These are phyloP conservation scores for Calephelis nemesis DNA, from an alignment of 1,140 invertebrate genomes.

Conservation along the genomic window DNA sequence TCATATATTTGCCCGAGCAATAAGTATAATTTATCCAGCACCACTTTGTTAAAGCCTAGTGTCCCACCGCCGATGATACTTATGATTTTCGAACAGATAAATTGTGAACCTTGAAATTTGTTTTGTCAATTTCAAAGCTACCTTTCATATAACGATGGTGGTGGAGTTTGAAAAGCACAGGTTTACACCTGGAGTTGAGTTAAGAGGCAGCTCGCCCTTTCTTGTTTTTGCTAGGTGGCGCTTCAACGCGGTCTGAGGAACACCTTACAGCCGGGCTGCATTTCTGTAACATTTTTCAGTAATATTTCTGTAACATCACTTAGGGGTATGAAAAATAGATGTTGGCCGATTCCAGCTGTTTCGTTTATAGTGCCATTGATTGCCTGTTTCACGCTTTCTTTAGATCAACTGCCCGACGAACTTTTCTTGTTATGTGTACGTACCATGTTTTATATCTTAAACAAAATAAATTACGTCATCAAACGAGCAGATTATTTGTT, in stretches of 20 bases:
- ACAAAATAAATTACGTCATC: slow-evolving; percentile 18
- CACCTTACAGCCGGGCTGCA: slow-evolving; percentile 29
- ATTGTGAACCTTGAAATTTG: slow-evolving; percentile 33
- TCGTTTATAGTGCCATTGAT: slow-evolving; percentile 31
- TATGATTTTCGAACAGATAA: slow-evolving; percentile 21
- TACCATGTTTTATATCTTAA: slow-evolving; percentile 33
- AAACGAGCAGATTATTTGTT: slow-evolving; percentile 4
- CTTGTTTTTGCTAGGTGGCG: background rate
- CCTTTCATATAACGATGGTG: slow-evolving; percentile 20
- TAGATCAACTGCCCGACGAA: slow-evolving; percentile 24
- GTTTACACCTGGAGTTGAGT: slow-evolving; percentile 20
- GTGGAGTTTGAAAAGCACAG: slow-evolving; percentile 33
- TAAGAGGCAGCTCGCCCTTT: slow-evolving; percentile 5
- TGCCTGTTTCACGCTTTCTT: slow-evolving; percentile 31
- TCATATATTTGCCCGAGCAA: slow-evolving; percentile 27
- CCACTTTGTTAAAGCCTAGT: slow-evolving; percentile 45
- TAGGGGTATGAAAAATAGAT: no score
- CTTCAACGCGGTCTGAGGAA: slow-evolving; percentile 25
- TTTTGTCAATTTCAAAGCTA: slow-evolving; percentile 40
- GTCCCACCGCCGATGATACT: slow-evolving; percentile 42
- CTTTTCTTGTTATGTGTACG: slow-evolving; percentile 31
- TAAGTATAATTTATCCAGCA: slow-evolving; percentile 31
- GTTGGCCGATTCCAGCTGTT: slow-evolving; percentile 16
- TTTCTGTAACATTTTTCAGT: slow-evolving; percentile 23
- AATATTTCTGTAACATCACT: no score